A percentile compares a stretch with the other conserved stretches of the same genome.
Evolutionary conservation across 2,113 vertebrate species (phyloP).

Genomic region (Bothrops jararaca): DNA sequence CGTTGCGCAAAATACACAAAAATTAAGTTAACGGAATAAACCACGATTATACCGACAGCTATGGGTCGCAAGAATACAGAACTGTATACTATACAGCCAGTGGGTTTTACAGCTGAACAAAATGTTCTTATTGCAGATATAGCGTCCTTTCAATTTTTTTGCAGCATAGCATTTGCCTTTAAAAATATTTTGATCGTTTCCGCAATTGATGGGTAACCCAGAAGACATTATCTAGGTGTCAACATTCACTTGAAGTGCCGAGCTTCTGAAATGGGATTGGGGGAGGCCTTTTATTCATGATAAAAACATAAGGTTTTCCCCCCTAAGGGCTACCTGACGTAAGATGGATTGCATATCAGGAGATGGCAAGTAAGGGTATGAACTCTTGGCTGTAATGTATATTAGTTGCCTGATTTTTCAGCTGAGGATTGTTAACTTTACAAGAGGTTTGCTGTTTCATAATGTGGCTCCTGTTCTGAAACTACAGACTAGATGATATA

Average conservation of each 20-base stretch:
- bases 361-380: not conserved
- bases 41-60: not conserved
- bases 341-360: not conserved
- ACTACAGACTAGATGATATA: not conserved
- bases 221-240: not conserved
- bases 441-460: not conserved
- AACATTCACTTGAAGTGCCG: not conserved
- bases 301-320: not conserved
- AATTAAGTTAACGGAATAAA: not conserved
- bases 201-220: not conserved
- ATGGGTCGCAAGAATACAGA: not conserved
- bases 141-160: not conserved
- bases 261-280: not conserved
- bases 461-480: not conserved
- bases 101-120: not conserved
- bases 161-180: not conserved
- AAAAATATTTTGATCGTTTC: not conserved
- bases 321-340: not conserved
- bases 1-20: not conserved
- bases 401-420: not conserved
- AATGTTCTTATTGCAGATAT: not conserved
- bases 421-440: not conserved
- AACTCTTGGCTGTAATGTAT: not conserved
- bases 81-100: not conserved
- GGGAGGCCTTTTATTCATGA: not conserved